phyloP scores from a whole-genome alignment of 2,888 invertebrate species.

The Octonoba sinensis region DNA sequence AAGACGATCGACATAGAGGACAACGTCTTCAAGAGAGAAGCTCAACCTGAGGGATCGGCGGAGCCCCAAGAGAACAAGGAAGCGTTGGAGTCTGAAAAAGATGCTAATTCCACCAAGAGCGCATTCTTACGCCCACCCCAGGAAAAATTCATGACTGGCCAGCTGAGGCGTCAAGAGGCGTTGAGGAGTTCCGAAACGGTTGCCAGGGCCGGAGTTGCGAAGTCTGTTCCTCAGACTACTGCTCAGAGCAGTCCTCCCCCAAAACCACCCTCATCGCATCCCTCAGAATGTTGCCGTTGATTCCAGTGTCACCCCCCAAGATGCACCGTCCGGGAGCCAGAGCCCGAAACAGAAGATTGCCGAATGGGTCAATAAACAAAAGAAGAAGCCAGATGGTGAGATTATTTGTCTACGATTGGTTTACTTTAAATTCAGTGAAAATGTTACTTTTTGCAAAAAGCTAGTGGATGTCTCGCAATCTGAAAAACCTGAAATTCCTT shows the following conservation, averaged over 20 bases:
- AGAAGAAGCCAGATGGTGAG: constrained; percentile 60
- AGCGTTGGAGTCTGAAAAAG: constrained; percentile 14
- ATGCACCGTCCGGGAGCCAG: constrained; percentile 40
- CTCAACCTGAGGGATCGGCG: constrained; percentile 7
- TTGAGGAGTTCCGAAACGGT: constrained; percentile 52
- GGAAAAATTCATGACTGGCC: constrained; percentile 44
- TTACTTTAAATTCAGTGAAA: too few relatives aligned
- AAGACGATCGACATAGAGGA: constrained; percentile 60
- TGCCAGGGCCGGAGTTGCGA: constrained; percentile 45
- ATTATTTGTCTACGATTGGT: neutral
- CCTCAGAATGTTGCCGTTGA: constrained; percentile 27
- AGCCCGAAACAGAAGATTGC: constrained; percentile 54
- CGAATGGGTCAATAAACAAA: constrained; percentile 58
- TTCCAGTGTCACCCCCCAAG: constrained; percentile 17
- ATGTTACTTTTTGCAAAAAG: neutral
- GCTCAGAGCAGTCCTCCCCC: constrained; percentile 1
- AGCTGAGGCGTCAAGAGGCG: constrained; percentile 47
- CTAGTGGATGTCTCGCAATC: too few relatives aligned
- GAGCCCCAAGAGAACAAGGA: constrained; percentile 15
- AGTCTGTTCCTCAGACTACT: constrained; percentile 5
- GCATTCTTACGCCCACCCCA: constrained; percentile 47
- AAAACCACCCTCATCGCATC: constrained; percentile 20
- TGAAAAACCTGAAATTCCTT: too few relatives aligned
- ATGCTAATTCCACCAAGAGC: constrained; percentile 26
- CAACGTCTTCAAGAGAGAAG: constrained; percentile 49